Evolutionary conservation across 2,888 invertebrate species (phyloP).

Genomic region (Tortricodes alternella): DNA sequence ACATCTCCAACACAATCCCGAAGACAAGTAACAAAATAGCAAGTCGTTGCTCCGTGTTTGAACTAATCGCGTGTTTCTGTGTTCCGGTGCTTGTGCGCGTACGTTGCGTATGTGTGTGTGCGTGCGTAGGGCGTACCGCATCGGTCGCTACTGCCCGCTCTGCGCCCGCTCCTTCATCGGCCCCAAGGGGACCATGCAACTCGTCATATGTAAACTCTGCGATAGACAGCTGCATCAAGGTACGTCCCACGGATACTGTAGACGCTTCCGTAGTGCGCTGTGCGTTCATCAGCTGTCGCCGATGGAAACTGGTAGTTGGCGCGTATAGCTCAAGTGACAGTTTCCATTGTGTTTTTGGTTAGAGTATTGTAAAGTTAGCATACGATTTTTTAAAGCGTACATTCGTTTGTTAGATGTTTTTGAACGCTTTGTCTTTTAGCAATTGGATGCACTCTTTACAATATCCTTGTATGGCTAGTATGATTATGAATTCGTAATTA

Average conservation of each 20-base stretch:
- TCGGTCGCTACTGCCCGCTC: conserved; percentile 88
- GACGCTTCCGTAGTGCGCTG: conserved; percentile 30
- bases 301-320: not conserved
- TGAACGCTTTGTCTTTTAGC: not conserved
- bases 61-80: conserved; percentile 82
- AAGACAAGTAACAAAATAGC: conserved; percentile 62
- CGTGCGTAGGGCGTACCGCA: conserved; percentile 85
- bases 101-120: conserved; percentile 74
- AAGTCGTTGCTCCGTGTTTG: conserved; percentile 50
- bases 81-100: conserved; percentile 79
- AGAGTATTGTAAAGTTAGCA: not conserved
- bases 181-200: conserved; percentile 86
- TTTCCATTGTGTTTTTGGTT: not conserved
- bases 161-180: conserved; percentile 87
- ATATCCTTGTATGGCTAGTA: not conserved
- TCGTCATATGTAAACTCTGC: conserved; percentile 83
- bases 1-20: conserved; percentile 18
- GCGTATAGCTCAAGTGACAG: too few species aligned
- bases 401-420: too few species aligned
- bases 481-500: not conserved
- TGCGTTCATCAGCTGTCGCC: not conserved
- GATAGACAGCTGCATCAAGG: conserved; percentile 83
- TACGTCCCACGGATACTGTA: conserved; percentile 53
- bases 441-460: not conserved
- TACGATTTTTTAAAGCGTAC: too few species aligned